Percentiles rank a stretch among this genome's conserved stretches.
phyloP scores from a whole-genome alignment of 2,888 invertebrate species.

The Arrhopalites spinosus region DNA sequence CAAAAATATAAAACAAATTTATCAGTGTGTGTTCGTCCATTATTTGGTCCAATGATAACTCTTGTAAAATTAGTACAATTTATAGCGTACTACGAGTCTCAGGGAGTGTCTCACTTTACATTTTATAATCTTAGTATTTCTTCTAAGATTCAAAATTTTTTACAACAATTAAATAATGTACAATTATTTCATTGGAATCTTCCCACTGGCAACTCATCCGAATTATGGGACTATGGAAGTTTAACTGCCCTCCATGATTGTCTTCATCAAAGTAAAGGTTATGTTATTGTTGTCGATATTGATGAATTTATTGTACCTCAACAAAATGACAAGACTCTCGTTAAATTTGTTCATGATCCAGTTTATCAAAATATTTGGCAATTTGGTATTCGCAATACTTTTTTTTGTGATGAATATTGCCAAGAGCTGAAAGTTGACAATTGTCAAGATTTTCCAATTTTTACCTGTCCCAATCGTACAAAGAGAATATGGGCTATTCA shows the following conservation, averaged over 20 bases:
- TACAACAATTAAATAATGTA: slow-evolving; percentile 20
- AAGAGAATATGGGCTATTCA: slow-evolving; percentile 50
- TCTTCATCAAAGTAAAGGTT: slow-evolving; percentile 87
- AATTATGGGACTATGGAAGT: slow-evolving; percentile 55
- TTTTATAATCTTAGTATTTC: slow-evolving; percentile 52
- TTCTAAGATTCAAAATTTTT: slow-evolving; percentile 43
- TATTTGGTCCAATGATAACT: slow-evolving; percentile 56
- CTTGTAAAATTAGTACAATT: slow-evolving; percentile 54
- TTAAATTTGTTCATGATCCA: background rate
- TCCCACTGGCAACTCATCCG: slow-evolving; percentile 53
- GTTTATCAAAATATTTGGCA: slow-evolving; percentile 16
- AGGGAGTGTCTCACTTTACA: slow-evolving; percentile 50
- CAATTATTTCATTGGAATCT: slow-evolving; percentile 50
- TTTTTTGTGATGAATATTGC: slow-evolving; percentile 54
- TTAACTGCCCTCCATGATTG: slow-evolving; percentile 91
- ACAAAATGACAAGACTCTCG: background rate
- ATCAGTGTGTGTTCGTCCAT: slow-evolving; percentile 56
- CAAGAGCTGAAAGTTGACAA: background rate
- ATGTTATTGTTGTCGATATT: slow-evolving; percentile 82
- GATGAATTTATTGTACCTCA: slow-evolving; percentile 78
- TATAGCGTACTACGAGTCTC: slow-evolving; percentile 55
- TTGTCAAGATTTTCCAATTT: slow-evolving; percentile 36
- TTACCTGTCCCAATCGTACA: slow-evolving; percentile 44
- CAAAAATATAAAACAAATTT: slow-evolving; percentile 25
- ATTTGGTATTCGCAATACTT: slow-evolving; percentile 50